These are phyloP conservation scores for Rhyzopertha dominica DNA, from an alignment of 1,140 invertebrate genomes.

Conservation along the genomic window DNA sequence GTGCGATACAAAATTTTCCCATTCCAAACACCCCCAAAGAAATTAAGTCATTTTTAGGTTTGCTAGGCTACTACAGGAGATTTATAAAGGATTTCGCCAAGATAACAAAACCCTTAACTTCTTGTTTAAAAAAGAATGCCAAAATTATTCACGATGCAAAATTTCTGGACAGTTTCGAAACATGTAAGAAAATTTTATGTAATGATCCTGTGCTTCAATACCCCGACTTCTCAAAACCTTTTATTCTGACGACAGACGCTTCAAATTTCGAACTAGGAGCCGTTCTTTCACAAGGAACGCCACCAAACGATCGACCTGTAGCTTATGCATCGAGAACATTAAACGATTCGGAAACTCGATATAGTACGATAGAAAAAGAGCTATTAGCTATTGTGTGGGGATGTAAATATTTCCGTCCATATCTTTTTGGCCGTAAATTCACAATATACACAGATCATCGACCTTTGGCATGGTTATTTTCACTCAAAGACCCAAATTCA, in stretches of 20 bases:
- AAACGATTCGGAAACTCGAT: slow-evolving; percentile 45
- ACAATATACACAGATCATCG: slow-evolving; percentile 51
- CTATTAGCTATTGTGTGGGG: slow-evolving; percentile 45
- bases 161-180: no score
- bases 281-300: slow-evolving; percentile 21
- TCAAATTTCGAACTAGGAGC: slow-evolving; percentile 18
- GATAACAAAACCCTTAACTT: slow-evolving; percentile 33
- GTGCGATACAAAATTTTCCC: slow-evolving; percentile 3
- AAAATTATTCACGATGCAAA: no score
- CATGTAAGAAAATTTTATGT: slow-evolving; percentile 6
- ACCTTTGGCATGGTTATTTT: slow-evolving; percentile 48
- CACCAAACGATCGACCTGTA: slow-evolving; percentile 31
- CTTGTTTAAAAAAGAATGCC: slow-evolving; percentile 11
- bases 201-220: slow-evolving; percentile 25
- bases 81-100: slow-evolving; percentile 40
- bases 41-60: slow-evolving; percentile 27
- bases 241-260: slow-evolving; percentile 29
- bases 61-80: slow-evolving; percentile 39
- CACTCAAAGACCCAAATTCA: slow-evolving; percentile 46
- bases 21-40: background rate
- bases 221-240: slow-evolving; percentile 27
- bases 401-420: slow-evolving; percentile 47
- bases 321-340: slow-evolving; percentile 44
- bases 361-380: slow-evolving; percentile 44
- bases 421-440: slow-evolving; percentile 49